A percentile compares a stretch with the other conserved stretches of the same genome.
These are phyloP conservation scores for Acronicta leporina DNA, from an alignment of 2,888 invertebrate genomes.

Conservation along the genomic window DNA sequence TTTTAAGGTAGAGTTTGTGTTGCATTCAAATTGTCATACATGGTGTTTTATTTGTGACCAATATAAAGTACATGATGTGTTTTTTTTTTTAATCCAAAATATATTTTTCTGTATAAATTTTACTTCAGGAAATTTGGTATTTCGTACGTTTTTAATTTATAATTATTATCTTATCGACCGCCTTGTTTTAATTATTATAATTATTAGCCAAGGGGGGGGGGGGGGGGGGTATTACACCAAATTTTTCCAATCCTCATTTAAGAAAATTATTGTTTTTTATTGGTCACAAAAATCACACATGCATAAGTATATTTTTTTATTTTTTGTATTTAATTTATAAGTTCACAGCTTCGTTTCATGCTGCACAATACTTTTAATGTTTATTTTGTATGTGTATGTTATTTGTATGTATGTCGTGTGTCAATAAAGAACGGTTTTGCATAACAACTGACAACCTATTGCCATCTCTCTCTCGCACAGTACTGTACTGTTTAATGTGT, in stretches of 20 bases:
- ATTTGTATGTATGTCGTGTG: slow-evolving; percentile 8
- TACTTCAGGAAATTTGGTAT: background rate
- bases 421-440: no score
- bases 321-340: slow-evolving; percentile 25
- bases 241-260: no score
- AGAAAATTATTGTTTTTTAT: background rate
- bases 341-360: slow-evolving; percentile 43
- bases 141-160: background rate
- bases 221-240: no score
- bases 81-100: background rate
- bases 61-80: slow-evolving; percentile 3
- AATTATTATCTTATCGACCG: background rate
- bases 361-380: slow-evolving; percentile 32
- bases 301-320: slow-evolving; percentile 11
- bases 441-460: no score
- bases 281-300: background rate
- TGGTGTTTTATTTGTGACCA: slow-evolving; percentile 17
- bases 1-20: slow-evolving; percentile 52
- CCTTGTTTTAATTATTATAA: background rate
- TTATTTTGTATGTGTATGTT: slow-evolving; percentile 12
- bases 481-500: no score
- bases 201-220: no score
- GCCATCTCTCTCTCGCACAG: no score
- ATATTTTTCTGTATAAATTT: background rate
- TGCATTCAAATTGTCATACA: slow-evolving; percentile 35